A percentile compares a stretch with the other conserved stretches of the same genome.
Evolutionary conservation across 1,140 invertebrate genomes (phyloP).

Genomic region (Zelostemma sp.): DNA sequence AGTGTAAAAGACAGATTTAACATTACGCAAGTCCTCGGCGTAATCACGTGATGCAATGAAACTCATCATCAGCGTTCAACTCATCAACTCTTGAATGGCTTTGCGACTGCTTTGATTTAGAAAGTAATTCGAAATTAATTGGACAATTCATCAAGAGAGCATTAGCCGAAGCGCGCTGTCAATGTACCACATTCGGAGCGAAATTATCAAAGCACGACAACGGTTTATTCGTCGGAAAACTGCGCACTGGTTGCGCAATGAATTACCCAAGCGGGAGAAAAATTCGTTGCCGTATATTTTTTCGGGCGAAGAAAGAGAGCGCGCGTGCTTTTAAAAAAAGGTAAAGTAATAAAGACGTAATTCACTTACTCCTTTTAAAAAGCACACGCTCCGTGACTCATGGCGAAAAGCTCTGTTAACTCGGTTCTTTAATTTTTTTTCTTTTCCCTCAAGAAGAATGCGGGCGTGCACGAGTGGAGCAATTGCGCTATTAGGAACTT

Average conservation of each 20-base stretch:
- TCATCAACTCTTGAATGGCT: conserved; percentile 21
- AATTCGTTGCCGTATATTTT: too few relatives aligned
- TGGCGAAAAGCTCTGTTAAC: not conserved
- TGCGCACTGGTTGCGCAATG: too few relatives aligned
- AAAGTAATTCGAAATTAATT: conserved; percentile 29
- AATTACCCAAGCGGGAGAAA: too few relatives aligned
- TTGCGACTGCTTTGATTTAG: conserved; percentile 29
- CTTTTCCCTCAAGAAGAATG: conserved; percentile 15
- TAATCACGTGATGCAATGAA: conserved; percentile 47
- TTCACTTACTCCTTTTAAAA: conserved; percentile 32
- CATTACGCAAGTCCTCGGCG: conserved; percentile 34
- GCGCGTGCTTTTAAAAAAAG: too few relatives aligned
- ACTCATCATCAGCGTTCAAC: conserved; percentile 27
- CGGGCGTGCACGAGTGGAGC: conserved; percentile 7
- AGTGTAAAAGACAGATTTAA: conserved; percentile 38
- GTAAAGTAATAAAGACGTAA: conserved; percentile 36
- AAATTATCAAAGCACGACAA: too few relatives aligned
- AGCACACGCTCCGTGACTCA: conserved; percentile 8
- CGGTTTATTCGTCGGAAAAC: too few relatives aligned
- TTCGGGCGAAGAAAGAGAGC: not conserved
- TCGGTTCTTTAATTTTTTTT: not conserved
- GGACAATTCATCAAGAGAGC: conserved; percentile 21
- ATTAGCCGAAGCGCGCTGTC: too few relatives aligned
- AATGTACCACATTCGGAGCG: too few relatives aligned
- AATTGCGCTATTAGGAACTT: conserved; percentile 38